Evolutionary conservation across 2,888 invertebrate genomes (phyloP).

Genomic region (Pedicia rivosa): DNA sequence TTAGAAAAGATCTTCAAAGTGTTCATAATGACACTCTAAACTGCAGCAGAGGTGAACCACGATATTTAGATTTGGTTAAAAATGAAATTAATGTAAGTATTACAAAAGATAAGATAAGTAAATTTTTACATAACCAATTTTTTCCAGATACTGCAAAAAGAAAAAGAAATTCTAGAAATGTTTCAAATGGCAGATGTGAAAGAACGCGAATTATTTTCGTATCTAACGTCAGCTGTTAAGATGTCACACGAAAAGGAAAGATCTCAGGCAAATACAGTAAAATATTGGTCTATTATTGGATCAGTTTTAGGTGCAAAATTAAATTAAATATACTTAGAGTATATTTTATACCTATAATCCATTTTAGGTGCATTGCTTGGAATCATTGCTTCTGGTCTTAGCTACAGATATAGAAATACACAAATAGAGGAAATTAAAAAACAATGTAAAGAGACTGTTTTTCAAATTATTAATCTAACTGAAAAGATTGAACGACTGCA

Average conservation of each 20-base stretch:
- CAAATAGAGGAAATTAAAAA: conserved; percentile 1
- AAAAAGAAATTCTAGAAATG: conserved; percentile 40
- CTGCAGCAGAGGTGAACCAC: conserved; percentile 3
- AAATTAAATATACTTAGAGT: too few species aligned
- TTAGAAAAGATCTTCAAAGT: conserved; percentile 5
- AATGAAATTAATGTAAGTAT: conserved; percentile 6
- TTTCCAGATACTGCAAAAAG: conserved; percentile 39
- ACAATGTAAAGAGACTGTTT: not conserved
- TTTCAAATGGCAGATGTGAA: conserved; percentile 50
- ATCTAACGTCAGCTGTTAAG: conserved; percentile 56
- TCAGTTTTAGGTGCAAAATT: conserved; percentile 44
- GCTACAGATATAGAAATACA: not conserved
- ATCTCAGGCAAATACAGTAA: conserved; percentile 64
- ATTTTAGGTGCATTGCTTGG: conserved; percentile 31
- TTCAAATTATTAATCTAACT: not conserved
- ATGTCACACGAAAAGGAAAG: conserved; percentile 71
- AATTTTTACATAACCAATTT: too few species aligned
- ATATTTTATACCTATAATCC: too few species aligned
- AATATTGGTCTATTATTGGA: conserved; percentile 67
- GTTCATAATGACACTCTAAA: conserved; percentile 3
- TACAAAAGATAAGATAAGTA: too few species aligned
- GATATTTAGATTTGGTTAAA: conserved; percentile 6
- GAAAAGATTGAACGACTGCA: not conserved
- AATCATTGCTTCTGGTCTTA: not conserved
- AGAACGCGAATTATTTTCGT: conserved; percentile 57